A percentile compares a stretch with the other conserved stretches of the same genome.
These are phyloP conservation scores for Vulpes vulpes DNA, from an alignment of 2,113 vertebrate genomes.

Conservation along the genomic window DNA sequence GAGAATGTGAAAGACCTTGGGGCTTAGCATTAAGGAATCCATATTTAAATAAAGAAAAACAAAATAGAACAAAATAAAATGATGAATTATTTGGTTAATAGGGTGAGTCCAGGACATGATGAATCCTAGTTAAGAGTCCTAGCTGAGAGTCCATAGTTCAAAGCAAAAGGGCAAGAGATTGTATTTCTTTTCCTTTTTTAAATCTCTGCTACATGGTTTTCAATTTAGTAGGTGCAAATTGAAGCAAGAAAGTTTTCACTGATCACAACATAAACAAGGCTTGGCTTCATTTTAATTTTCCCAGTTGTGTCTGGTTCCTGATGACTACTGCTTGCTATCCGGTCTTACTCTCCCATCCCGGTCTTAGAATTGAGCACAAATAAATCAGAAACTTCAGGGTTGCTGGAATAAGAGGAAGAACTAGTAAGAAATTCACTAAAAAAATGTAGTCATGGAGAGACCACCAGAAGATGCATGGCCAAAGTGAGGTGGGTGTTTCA, in stretches of 20 bases:
- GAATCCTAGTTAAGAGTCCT: neutral
- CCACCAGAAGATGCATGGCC: neutral
- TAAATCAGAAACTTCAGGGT: neutral
- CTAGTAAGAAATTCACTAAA: neutral
- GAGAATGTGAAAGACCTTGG: neutral
- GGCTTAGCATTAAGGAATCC: neutral
- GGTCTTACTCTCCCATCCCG: neutral
- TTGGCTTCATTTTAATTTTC: neutral
- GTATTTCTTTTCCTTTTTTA: neutral
- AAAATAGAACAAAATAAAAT: neutral
- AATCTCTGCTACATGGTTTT: neutral
- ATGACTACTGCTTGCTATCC: neutral
- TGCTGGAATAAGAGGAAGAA: neutral
- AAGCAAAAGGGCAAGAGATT: neutral
- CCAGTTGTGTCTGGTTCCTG: neutral
- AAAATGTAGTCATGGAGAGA: neutral
- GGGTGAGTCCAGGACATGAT: neutral
- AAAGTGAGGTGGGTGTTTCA: neutral
- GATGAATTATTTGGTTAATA: neutral
- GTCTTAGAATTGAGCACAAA: neutral
- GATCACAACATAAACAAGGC: fast-evolving
- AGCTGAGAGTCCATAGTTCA: neutral
- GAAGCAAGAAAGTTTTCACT: neutral
- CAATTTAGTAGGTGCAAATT: neutral
- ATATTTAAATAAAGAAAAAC: neutral